Conservation (phyloP, 1,140 invertebrate species). For the Nebria ingens region DNA sequence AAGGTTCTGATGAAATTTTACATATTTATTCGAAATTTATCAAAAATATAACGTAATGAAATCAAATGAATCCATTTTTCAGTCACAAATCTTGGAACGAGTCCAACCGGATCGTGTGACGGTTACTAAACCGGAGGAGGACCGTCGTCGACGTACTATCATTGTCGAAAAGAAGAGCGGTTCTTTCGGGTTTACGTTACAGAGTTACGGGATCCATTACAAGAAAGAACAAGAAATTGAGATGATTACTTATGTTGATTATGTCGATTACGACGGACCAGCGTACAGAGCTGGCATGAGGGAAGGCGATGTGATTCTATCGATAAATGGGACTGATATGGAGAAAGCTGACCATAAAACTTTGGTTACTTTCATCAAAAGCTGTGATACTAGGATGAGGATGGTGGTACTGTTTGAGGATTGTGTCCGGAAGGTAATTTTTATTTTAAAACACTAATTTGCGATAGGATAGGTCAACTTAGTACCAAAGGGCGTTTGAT, state of each 20-base stretch:
- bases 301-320: conserved; percentile 88
- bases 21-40: too few species aligned
- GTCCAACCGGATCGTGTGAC: conserved; percentile 70
- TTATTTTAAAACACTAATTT: too few species aligned
- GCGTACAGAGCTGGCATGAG: conserved; percentile 85
- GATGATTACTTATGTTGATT: conserved; percentile 92
- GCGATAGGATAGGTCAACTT: too few species aligned
- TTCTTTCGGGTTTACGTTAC: conserved; percentile 86
- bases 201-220: conserved; percentile 93
- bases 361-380: conserved; percentile 82
- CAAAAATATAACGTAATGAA: too few species aligned
- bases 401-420: conserved; percentile 94
- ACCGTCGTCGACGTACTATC: conserved; percentile 72
- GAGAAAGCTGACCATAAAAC: conserved; percentile 84
- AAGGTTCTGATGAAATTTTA: too few species aligned
- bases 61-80: too few species aligned
- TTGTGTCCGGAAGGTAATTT: conserved; percentile 75
- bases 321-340: conserved; percentile 88
- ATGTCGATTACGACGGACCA: conserved; percentile 84
- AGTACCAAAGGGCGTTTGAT: conserved; percentile 14
- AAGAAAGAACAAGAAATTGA: conserved; percentile 83
- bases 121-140: conserved; percentile 67
- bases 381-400: conserved; percentile 79
- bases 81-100: conserved; percentile 61
- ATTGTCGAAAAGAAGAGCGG: conserved; percentile 85